These are phyloP conservation scores for Tenebrosternarchus preto DNA, from an alignment of 2,113 vertebrate species.

Conservation along the genomic window DNA sequence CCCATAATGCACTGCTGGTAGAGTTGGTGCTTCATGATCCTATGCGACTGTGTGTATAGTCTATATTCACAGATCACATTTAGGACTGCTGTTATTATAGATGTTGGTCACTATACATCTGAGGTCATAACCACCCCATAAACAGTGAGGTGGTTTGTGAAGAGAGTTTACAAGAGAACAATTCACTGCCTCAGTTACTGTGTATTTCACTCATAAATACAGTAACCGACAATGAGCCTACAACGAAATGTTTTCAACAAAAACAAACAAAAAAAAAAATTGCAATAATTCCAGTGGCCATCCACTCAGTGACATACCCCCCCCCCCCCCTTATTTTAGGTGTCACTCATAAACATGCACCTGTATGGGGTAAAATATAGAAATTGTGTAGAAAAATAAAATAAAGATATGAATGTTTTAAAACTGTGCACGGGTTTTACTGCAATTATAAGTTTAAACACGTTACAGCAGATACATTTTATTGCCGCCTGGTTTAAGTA, in stretches of 20 bases:
- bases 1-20: constrained; percentile 46
- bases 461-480: too few species aligned
- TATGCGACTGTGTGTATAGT: constrained; percentile 18
- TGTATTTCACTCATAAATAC: not conserved
- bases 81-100: constrained; percentile 13
- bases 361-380: too few species aligned
- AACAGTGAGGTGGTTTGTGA: not conserved
- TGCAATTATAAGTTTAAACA: too few species aligned
- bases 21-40: constrained; percentile 1
- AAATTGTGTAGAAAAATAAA: too few species aligned
- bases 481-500: too few species aligned
- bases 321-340: too few species aligned
- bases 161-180: not conserved
- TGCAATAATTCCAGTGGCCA: not conserved
- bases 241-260: not conserved
- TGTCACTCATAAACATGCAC: too few species aligned
- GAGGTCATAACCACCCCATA: not conserved
- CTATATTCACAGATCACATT: not conserved
- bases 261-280: not conserved
- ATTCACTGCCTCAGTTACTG: not conserved
- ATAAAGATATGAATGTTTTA: too few species aligned
- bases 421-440: too few species aligned
- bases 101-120: not conserved
- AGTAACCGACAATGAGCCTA: not conserved
- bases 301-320: not conserved